These are phyloP conservation scores for Sternarchorhynchus goeldii DNA, from an alignment of 2,797 vertebrate genomes.

Conservation along the genomic window DNA sequence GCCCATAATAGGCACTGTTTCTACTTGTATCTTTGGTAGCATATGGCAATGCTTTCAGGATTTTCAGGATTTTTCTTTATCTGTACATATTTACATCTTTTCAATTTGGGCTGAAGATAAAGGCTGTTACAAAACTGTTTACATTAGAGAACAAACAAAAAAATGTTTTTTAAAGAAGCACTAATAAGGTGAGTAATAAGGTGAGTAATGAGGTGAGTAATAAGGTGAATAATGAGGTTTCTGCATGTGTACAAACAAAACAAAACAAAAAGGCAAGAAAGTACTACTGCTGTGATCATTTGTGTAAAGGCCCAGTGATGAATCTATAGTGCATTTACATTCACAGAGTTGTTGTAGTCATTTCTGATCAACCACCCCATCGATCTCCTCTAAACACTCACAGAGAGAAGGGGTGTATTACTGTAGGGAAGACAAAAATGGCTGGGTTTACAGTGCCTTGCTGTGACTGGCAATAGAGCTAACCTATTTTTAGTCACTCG, in stretches of 20 bases:
- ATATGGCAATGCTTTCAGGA: conserved; percentile 71
- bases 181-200: conserved; percentile 56
- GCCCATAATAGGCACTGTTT: background rate
- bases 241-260: no score
- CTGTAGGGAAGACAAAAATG: conserved; percentile 51
- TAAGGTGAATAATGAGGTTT: conserved; percentile 42
- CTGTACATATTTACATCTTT: conserved; percentile 64
- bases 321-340: background rate
- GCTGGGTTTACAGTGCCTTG: conserved; percentile 40
- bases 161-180: conserved; percentile 52
- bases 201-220: conserved; percentile 53
- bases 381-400: background rate
- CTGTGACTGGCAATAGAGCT: conserved; percentile 48
- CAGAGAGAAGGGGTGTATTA: conserved; percentile 29
- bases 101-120: conserved; percentile 56
- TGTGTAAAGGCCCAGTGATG: background rate
- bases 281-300: background rate
- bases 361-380: background rate
- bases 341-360: background rate
- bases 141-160: background rate
- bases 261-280: background rate
- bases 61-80: conserved; percentile 61
- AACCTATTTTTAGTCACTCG: conserved; percentile 65
- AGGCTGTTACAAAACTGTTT: background rate
- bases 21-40: conserved; percentile 50